phyloP scores from a whole-genome alignment of 2,888 invertebrate genomes.

The Branchinecta sandiegonensis region DNA sequence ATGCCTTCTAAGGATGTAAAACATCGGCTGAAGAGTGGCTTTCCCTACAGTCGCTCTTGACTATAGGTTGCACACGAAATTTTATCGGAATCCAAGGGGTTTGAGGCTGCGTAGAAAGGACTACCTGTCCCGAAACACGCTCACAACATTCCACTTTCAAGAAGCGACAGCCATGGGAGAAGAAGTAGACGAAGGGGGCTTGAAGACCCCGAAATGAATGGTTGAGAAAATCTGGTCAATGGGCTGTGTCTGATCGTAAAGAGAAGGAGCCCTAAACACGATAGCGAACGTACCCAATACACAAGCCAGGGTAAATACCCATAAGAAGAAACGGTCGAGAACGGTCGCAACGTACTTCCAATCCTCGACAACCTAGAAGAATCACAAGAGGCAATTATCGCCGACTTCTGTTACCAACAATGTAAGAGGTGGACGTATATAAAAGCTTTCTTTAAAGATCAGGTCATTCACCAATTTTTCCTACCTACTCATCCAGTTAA shows the following conservation, averaged over 20 bases:
- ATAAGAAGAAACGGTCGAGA: conserved; percentile 85
- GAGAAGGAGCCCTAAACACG: conserved; percentile 75
- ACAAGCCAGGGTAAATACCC: conserved; percentile 87
- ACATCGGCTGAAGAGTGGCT: no score
- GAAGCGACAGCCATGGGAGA: background rate
- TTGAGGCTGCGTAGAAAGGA: no score
- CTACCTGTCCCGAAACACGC: no score
- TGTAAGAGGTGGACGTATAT: no score
- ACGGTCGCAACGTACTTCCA: conserved; percentile 98
- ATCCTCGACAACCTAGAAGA: conserved; percentile 78
- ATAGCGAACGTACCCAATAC: conserved; percentile 74
- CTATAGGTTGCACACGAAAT: no score
- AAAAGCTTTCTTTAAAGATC: no score
- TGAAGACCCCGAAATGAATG: conserved; percentile 37
- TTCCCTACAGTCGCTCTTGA: no score
- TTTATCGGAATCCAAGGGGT: no score
- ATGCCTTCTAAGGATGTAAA: no score
- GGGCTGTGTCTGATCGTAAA: conserved; percentile 77
- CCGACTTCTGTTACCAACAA: background rate
- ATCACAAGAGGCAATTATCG: background rate
- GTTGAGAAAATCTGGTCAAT: conserved; percentile 80
- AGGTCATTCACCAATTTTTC: no score
- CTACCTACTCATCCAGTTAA: no score
- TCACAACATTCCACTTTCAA: background rate
- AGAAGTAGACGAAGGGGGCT: background rate